Conservation (phyloP, 2,797 vertebrate genomes). For the Acestrorhynchus altus region DNA sequence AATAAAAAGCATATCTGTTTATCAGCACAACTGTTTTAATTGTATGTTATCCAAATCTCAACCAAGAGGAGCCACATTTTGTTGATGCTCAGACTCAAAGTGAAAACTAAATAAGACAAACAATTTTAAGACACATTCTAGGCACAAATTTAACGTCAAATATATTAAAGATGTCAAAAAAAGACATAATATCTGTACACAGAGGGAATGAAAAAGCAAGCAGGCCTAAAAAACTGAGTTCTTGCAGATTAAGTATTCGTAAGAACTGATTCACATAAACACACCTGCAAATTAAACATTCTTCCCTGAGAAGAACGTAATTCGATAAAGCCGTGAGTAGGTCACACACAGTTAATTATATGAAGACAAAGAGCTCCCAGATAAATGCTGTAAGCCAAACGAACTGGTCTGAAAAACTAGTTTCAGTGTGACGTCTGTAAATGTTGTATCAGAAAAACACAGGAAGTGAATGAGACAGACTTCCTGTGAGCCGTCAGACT, state of each 20-base stretch:
- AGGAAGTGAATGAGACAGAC: constrained; percentile 38
- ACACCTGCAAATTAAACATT: not conserved
- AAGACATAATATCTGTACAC: no score
- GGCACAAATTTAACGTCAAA: no score
- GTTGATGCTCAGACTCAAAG: no score
- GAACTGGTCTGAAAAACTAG: not conserved
- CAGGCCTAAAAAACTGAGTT: no score
- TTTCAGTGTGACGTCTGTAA: not conserved
- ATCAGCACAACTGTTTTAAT: no score
- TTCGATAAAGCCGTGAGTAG: not conserved
- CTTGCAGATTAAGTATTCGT: not conserved
- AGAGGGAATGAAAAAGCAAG: no score
- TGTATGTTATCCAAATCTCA: no score
- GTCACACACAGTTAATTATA: not conserved
- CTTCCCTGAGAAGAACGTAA: not conserved
- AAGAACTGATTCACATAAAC: not conserved
- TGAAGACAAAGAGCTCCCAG: not conserved
- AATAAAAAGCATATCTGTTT: no score
- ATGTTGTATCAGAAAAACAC: not conserved
- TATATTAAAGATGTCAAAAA: no score
- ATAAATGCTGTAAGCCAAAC: not conserved
- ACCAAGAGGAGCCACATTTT: no score
- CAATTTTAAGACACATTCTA: no score
- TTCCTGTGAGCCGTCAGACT: constrained; percentile 29
- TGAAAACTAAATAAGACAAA: no score